phyloP scores from a whole-genome alignment of 2,113 vertebrate genomes.

The Xiphorhynchus elegans region DNA sequence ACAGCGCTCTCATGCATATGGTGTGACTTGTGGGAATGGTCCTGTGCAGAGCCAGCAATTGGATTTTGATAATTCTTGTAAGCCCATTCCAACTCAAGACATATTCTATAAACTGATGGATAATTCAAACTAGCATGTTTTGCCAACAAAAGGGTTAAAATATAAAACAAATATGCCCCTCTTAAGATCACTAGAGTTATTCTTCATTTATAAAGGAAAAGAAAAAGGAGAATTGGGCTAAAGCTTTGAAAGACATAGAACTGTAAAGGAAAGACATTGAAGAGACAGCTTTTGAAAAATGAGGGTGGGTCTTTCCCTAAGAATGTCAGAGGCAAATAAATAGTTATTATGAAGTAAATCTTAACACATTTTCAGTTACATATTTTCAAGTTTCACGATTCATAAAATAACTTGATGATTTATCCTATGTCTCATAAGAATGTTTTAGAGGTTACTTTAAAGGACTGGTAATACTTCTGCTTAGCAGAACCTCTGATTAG shows the following conservation, averaged over 20 bases:
- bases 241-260: neutral
- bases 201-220: neutral
- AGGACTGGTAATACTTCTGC: neutral
- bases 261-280: neutral
- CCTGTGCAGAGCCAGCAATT: neutral
- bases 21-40: neutral
- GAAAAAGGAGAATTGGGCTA: neutral
- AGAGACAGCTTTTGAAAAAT: neutral
- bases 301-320: neutral
- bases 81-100: neutral
- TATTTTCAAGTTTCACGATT: neutral
- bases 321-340: neutral
- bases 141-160: neutral
- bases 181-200: neutral
- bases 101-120: neutral
- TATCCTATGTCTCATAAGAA: neutral
- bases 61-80: neutral
- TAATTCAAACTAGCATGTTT: neutral
- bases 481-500: neutral
- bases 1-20: fast-evolving
- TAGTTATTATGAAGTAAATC: neutral
- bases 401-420: neutral
- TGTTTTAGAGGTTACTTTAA: neutral
- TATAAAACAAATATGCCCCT: neutral
- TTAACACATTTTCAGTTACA: neutral